Percentiles rank a stretch among this genome's conserved stretches.
phyloP scores from a whole-genome alignment of 92 coral and sea anemone species.

The Muricea muricata region DNA sequence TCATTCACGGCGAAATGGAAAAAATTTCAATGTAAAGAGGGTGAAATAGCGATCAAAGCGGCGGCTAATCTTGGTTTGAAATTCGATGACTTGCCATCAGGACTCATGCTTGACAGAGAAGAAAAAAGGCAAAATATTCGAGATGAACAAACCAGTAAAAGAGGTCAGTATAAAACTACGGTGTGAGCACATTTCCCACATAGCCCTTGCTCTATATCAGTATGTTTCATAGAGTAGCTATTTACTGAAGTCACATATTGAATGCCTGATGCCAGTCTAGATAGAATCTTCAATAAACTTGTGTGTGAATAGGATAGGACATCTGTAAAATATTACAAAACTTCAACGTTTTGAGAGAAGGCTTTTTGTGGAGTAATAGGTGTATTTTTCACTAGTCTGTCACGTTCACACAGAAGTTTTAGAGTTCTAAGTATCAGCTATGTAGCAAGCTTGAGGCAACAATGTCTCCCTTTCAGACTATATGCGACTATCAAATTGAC shows the following conservation, averaged over 20 bases:
- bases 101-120: background rate
- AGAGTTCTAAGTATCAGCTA: too few relatives aligned
- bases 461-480: too few relatives aligned
- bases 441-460: too few relatives aligned
- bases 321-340: too few relatives aligned
- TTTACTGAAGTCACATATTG: background rate
- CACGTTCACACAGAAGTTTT: too few relatives aligned
- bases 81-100: background rate
- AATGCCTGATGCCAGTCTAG: background rate
- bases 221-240: background rate
- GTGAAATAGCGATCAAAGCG: constrained; percentile 15
- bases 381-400: too few relatives aligned
- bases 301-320: background rate
- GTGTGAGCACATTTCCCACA: background rate
- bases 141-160: background rate
- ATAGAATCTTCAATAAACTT: background rate
- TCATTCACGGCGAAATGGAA: constrained; percentile 41
- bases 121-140: constrained; percentile 24
- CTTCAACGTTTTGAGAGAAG: too few relatives aligned
- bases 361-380: too few relatives aligned
- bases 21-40: constrained; percentile 18
- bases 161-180: background rate
- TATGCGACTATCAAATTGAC: too few relatives aligned
- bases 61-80: constrained; percentile 2
- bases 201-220: background rate